A percentile compares a stretch with the other conserved stretches of the same genome.
phyloP scores from a whole-genome alignment of 1,140 invertebrate genomes.

The Globodera rostochiensis region DNA sequence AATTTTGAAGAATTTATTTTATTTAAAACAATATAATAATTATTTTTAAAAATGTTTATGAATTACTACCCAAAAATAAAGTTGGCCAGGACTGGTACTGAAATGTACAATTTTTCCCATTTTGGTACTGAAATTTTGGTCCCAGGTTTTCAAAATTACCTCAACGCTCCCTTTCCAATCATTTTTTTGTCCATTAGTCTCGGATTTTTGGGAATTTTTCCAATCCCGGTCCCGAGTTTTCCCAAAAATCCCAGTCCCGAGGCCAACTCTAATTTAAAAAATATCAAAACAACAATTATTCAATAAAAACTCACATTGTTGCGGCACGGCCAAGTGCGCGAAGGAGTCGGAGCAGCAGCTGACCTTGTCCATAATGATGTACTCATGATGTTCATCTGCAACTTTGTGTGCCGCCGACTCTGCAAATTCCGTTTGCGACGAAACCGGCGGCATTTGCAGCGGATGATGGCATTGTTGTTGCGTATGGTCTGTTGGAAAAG shows the following conservation, averaged over 20 bases:
- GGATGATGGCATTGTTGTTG: constrained; percentile 5
- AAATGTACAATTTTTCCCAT: no score
- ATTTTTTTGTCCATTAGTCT: no score
- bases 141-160: no score
- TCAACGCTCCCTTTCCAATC: no score
- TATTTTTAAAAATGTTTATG: neutral
- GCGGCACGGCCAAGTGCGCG: constrained; percentile 33
- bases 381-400: constrained; percentile 19
- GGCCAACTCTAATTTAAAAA: no score
- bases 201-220: no score
- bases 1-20: neutral
- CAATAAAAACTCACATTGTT: constrained; percentile 24
- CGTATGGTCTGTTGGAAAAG: neutral
- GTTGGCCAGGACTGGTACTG: no score
- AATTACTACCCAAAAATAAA: no score
- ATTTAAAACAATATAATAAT: neutral
- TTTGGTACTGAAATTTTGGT: no score
- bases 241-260: no score
- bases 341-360: constrained; percentile 32
- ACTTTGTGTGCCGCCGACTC: neutral
- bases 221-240: no score
- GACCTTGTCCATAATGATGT: constrained; percentile 33
- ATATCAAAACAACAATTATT: no score
- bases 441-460: neutral
- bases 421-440: neutral